Conservation (phyloP, 2,113 vertebrate genomes). For the Casuarius casuarius region DNA sequence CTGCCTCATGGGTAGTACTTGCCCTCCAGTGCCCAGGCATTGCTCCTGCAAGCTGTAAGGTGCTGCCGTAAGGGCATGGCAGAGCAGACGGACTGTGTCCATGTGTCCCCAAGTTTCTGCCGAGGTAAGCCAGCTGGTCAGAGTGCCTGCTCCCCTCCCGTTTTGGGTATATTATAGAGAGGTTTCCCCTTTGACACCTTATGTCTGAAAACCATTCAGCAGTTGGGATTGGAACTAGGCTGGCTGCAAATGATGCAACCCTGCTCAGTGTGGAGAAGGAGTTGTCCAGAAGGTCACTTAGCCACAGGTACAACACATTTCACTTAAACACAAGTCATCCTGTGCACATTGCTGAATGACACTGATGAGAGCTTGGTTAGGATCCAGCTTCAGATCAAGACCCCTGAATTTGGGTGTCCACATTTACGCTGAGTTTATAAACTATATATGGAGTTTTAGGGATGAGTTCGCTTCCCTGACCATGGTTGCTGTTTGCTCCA, state of each 20-base stretch:
- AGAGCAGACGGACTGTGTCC: background rate
- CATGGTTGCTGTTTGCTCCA: background rate
- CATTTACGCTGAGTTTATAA: background rate
- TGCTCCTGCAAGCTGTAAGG: background rate
- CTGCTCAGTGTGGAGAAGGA: background rate
- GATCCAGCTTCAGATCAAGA: background rate
- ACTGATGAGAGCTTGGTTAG: background rate
- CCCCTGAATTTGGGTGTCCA: background rate
- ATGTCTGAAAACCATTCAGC: background rate
- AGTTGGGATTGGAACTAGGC: background rate
- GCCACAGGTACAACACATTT: background rate
- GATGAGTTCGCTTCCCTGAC: background rate
- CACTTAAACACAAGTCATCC: background rate
- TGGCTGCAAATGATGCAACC: background rate
- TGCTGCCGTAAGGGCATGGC: background rate
- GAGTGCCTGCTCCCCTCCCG: background rate
- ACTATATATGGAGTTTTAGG: background rate
- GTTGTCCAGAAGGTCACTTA: background rate
- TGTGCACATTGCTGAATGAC: background rate
- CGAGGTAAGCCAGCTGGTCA: background rate
- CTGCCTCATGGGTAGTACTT: background rate
- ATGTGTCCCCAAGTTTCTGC: background rate
- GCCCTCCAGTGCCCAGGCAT: rapidly evolving
- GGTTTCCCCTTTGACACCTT: background rate
- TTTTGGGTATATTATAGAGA: rapidly evolving